phyloP scores from a whole-genome alignment of 2,113 vertebrate species.

The Forbesichthys papilliferus region DNA sequence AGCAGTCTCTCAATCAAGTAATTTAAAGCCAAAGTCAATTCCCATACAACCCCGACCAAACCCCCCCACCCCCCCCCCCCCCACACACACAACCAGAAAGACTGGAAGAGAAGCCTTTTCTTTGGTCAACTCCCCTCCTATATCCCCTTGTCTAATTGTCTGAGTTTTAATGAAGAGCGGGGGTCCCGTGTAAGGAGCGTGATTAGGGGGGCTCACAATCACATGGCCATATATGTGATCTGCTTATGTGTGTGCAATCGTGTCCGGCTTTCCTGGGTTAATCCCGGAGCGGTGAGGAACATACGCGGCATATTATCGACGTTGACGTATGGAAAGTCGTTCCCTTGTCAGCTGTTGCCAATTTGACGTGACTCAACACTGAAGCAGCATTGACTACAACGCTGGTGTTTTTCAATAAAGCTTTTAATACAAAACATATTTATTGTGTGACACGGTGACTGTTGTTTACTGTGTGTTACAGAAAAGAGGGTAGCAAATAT shows the following conservation, averaged over 20 bases:
- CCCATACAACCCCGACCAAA: conserved; percentile 52
- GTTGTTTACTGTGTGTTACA: too few relatives aligned
- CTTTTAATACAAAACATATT: conserved; percentile 37
- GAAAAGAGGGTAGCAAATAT: too few relatives aligned
- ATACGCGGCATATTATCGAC: conserved; percentile 62
- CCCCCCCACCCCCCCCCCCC: background rate
- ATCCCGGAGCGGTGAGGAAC: conserved; percentile 62
- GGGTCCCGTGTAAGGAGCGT: conserved; percentile 64
- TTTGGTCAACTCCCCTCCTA: conserved; percentile 32
- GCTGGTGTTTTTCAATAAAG: conserved; percentile 33
- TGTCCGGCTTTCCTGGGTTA: conserved; percentile 39
- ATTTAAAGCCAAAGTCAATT: conserved; percentile 72
- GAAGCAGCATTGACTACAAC: conserved; percentile 43
- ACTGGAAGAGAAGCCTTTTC: conserved; percentile 75
- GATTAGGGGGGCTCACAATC: conserved; percentile 44
- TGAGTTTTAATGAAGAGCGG: conserved; percentile 78
- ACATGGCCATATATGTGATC: conserved; percentile 22
- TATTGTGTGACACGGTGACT: conserved; percentile 22
- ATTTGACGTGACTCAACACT: conserved; percentile 47
- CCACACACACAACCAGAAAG: conserved; percentile 61
- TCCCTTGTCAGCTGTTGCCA: conserved; percentile 37
- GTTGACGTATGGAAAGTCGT: conserved; percentile 32
- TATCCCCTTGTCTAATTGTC: conserved; percentile 48
- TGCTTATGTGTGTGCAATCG: conserved; percentile 27
- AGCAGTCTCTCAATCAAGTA: conserved; percentile 59